Conservation (phyloP, 2,113 vertebrate genomes). For the Chloebia gouldiae region DNA sequence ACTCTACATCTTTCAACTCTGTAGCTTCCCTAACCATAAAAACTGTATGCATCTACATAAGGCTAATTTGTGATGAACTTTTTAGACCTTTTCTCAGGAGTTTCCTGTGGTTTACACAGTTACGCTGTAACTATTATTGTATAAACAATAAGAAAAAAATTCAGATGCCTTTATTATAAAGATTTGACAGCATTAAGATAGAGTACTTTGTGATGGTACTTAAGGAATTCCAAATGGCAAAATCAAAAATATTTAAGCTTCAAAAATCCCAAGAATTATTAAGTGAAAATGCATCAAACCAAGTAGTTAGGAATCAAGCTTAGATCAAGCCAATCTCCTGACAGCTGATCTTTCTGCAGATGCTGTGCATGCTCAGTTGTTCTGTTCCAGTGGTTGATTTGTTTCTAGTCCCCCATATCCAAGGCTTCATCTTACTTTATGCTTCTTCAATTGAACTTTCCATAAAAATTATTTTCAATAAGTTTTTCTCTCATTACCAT, state of each 20-base stretch:
- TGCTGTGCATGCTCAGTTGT: not conserved
- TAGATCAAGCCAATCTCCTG: not conserved
- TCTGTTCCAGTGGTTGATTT: not conserved
- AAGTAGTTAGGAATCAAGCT: not conserved
- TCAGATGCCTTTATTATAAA: not conserved
- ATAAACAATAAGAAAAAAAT: not conserved
- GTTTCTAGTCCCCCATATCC: not conserved
- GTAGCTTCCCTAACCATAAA: not conserved
- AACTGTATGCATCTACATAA: accelerated
- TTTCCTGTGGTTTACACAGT: not conserved
- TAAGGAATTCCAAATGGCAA: not conserved
- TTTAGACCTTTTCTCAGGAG: not conserved
- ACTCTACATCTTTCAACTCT: not conserved
- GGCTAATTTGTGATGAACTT: not conserved
- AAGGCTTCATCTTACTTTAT: not conserved
- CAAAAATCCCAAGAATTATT: not conserved
- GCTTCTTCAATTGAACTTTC: not conserved
- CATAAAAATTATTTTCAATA: not conserved
- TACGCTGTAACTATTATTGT: not conserved
- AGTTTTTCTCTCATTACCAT: not conserved
- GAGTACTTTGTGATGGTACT: not conserved
- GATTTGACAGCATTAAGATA: not conserved
- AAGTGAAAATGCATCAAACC: not conserved
- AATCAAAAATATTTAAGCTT: not conserved
- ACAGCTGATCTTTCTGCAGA: not conserved